These are phyloP conservation scores for Aphis craccivora DNA, from an alignment of 1,140 invertebrate species.

Conservation along the genomic window DNA sequence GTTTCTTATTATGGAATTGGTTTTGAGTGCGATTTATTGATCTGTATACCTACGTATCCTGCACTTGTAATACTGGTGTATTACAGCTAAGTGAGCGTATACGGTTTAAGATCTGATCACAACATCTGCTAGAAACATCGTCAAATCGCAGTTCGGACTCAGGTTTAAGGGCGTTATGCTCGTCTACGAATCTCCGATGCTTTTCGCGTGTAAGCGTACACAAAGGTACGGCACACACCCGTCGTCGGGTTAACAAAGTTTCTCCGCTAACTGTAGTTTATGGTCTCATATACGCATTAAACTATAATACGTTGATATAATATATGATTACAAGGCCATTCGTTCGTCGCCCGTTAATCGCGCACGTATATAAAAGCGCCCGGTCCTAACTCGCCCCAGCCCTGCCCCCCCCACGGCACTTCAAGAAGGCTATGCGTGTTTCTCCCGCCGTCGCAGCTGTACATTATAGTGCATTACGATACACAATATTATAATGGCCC, in stretches of 20 bases:
- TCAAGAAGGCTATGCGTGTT: not conserved
- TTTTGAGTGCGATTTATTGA: too few relatives aligned
- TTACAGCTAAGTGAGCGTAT: not conserved
- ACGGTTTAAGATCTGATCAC: not conserved
- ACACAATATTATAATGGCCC: not conserved
- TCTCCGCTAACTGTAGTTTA: slow-evolving; percentile 15
- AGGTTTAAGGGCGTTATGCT: not conserved
- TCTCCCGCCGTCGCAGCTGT: not conserved
- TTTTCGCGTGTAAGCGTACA: not conserved
- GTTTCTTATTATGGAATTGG: too few relatives aligned
- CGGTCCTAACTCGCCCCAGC: not conserved
- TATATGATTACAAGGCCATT: slow-evolving; percentile 27
- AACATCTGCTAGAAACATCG: not conserved
- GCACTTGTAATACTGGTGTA: not conserved
- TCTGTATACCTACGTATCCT: too few relatives aligned
- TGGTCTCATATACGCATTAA: not conserved
- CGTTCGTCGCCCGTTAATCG: slow-evolving; percentile 7
- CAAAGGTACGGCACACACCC: not conserved
- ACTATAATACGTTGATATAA: slow-evolving; percentile 17
- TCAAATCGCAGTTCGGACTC: not conserved
- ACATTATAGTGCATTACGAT: not conserved
- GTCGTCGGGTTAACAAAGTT: slow-evolving; percentile 20
- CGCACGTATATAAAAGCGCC: not conserved
- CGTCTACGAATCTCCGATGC: not conserved
- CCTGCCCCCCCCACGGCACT: not conserved